These are phyloP conservation scores for Mechanitis messenoides DNA, from an alignment of 2,888 invertebrate genomes.

Conservation along the genomic window DNA sequence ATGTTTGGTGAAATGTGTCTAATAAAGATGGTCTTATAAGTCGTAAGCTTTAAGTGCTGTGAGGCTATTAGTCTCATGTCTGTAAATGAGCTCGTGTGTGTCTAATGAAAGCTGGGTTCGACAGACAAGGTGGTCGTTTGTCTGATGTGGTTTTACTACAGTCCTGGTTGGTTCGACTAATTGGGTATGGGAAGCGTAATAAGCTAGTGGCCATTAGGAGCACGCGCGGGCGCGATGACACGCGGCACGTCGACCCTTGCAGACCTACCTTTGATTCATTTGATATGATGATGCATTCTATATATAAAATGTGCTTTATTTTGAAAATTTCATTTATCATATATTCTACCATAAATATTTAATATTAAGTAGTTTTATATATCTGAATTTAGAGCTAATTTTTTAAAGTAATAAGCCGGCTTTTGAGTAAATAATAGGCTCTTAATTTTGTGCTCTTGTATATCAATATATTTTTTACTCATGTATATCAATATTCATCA, in stretches of 20 bases:
- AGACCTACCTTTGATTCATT: constrained; percentile 9
- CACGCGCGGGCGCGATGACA: constrained; percentile 41
- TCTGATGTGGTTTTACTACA: constrained; percentile 27
- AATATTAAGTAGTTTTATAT: no score
- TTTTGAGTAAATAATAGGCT: no score
- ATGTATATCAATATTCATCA: no score
- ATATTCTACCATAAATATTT: no score
- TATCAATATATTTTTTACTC: no score
- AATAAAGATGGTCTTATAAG: constrained; percentile 34
- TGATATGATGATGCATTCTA: background rate
- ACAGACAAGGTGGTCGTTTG: constrained; percentile 33
- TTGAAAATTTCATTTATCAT: no score
- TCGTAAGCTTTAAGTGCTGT: constrained; percentile 7
- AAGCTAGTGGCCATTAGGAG: constrained; percentile 41
- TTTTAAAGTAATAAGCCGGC: no score
- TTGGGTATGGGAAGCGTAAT: constrained; percentile 56
- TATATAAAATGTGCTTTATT: no score
- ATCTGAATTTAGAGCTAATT: no score
- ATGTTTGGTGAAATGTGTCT: constrained; percentile 28
- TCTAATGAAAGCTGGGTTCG: constrained; percentile 13
- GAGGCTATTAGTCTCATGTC: constrained; percentile 3
- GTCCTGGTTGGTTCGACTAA: constrained; percentile 48
- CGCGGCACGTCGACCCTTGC: constrained; percentile 35
- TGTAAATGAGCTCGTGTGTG: background rate
- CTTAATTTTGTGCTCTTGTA: no score